These are phyloP conservation scores for Pocillopora meandrina DNA, from an alignment of 92 coral and sea anemone genomes.

Conservation along the genomic window DNA sequence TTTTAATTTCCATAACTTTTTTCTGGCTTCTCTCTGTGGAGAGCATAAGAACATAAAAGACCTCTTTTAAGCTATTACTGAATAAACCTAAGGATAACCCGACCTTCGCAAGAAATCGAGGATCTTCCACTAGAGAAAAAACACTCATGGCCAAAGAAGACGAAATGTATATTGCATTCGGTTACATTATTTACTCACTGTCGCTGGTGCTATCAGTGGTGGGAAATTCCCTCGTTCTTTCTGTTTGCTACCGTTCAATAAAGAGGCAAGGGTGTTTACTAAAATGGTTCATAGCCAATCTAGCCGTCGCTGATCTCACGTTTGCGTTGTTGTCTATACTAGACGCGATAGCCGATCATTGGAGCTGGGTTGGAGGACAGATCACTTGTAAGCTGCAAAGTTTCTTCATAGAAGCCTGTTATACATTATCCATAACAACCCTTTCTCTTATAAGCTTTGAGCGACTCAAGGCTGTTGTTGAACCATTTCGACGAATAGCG, in stretches of 20 bases:
- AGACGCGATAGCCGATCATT: slow-evolving; percentile 13
- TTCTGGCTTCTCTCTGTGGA: too few species aligned
- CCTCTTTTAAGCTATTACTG: too few species aligned
- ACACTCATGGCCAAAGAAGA: neutral
- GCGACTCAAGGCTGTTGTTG: slow-evolving; percentile 27
- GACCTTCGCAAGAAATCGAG: neutral
- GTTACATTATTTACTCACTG: neutral
- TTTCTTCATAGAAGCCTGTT: slow-evolving; percentile 45
- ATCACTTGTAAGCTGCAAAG: slow-evolving; percentile 43
- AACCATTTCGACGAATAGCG: slow-evolving; percentile 10
- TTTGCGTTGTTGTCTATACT: slow-evolving; percentile 35
- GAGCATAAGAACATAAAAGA: too few species aligned
- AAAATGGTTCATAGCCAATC: slow-evolving; percentile 36
- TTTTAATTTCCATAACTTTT: too few species aligned
- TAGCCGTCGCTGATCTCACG: slow-evolving; percentile 42
- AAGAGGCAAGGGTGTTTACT: slow-evolving; percentile 9
- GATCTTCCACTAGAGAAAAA: neutral
- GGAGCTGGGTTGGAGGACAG: slow-evolving; percentile 53
- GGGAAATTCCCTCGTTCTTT: slow-evolving; percentile 18
- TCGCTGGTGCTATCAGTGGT: neutral
- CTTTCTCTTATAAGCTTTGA: slow-evolving; percentile 38
- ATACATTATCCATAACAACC: slow-evolving; percentile 43
- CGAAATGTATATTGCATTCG: slow-evolving; percentile 1
- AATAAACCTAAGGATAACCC: too few species aligned
- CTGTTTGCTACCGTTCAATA: slow-evolving; percentile 15